Conservation (phyloP, 2,888 invertebrate genomes). For the Leucozona laternaria region DNA sequence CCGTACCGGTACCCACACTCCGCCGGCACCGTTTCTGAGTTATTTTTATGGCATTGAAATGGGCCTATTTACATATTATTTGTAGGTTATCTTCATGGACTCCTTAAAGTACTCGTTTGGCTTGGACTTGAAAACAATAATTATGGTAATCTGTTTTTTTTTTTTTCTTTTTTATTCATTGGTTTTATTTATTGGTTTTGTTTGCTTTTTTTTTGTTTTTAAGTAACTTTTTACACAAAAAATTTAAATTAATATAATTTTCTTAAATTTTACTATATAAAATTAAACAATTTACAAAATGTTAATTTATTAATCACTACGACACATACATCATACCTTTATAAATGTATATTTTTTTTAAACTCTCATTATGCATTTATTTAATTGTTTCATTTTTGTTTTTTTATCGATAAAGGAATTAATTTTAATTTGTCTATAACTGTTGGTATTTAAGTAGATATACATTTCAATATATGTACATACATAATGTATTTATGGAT, state of each 20-base stretch:
- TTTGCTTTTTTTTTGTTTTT: neutral
- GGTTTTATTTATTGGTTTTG: constrained; percentile 17
- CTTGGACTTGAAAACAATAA: neutral
- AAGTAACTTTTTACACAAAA: constrained; percentile 28
- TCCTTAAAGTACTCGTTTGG: neutral
- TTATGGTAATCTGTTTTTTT: neutral
- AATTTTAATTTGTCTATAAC: neutral
- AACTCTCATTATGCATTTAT: neutral
- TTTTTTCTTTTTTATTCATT: constrained; percentile 10
- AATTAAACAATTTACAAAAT: constrained; percentile 48
- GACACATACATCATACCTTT: constrained; percentile 2
- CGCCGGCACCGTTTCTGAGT: constrained; percentile 5
- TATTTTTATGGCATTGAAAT: constrained; percentile 38
- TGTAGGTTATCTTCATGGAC: constrained; percentile 22
- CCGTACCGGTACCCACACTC: neutral
- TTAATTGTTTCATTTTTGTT: neutral
- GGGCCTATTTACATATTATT: constrained; percentile 17
- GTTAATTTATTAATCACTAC: constrained; percentile 27
- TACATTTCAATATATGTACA: neutral
- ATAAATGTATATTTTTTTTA: neutral
- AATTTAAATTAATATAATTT: constrained; percentile 11
- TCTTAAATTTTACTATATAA: constrained; percentile 26
- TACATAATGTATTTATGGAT: neutral
- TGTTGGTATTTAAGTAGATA: neutral
- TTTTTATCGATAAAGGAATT: neutral